phyloP scores from a whole-genome alignment of 1,140 invertebrate species.

The Ridgeia piscesae region DNA sequence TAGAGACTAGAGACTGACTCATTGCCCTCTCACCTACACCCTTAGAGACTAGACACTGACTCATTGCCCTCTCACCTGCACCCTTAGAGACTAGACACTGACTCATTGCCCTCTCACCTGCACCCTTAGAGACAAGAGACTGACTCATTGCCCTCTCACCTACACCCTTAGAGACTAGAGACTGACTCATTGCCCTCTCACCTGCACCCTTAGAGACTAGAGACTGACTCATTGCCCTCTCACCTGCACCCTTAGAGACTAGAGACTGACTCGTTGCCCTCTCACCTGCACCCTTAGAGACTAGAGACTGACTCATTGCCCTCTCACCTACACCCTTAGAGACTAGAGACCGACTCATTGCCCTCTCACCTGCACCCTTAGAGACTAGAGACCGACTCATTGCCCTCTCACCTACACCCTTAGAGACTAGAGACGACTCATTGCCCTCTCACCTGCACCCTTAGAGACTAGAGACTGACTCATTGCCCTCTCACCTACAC shows the following conservation, averaged over 20 bases:
- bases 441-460: constrained; percentile 47
- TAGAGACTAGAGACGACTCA: background rate
- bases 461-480: too few relatives aligned
- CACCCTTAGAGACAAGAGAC: background rate
- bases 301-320: background rate
- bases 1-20: background rate
- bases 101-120: too few relatives aligned
- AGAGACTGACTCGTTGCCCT: constrained; percentile 22
- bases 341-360: too few relatives aligned
- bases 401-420: constrained; percentile 25
- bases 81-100: too few relatives aligned
- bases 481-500: too few relatives aligned
- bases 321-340: constrained; percentile 51
- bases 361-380: too few relatives aligned
- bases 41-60: background rate
- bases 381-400: background rate
- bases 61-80: constrained; percentile 42
- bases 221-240: too few relatives aligned
- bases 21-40: constrained; percentile 25
- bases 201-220: constrained; percentile 52
- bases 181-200: constrained; percentile 32
- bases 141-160: constrained; percentile 22
- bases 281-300: background rate
- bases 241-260: background rate
- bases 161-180: background rate